Evolutionary conservation across 2,797 vertebrate species (phyloP).

Genomic region (Macropus fuliginosus): DNA sequence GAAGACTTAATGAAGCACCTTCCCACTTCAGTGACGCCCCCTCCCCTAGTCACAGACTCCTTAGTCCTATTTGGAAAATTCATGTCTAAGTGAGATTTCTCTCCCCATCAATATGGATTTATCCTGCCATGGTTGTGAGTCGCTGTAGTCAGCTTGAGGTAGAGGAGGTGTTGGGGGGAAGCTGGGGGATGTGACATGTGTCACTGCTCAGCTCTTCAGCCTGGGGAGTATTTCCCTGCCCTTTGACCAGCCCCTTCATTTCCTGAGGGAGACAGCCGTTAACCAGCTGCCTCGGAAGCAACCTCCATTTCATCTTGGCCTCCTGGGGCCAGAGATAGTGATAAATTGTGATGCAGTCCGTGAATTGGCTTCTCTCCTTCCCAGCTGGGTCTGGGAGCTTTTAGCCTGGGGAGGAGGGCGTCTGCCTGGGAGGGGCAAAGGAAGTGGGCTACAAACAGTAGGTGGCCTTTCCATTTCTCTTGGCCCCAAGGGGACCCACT

Average conservation of each 20-base stretch:
- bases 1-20: neutral
- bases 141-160: neutral
- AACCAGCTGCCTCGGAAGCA: neutral
- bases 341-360: neutral
- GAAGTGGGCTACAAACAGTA: neutral
- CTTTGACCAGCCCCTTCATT: neutral
- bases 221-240: neutral
- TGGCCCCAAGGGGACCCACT: neutral
- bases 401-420: neutral
- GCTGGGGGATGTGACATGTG: neutral
- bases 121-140: neutral
- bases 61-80: neutral
- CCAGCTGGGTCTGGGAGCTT: neutral
- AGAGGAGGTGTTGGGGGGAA: neutral
- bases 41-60: neutral
- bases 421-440: too few species aligned
- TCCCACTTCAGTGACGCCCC: neutral
- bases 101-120: neutral
- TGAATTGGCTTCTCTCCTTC: neutral
- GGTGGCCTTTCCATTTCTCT: neutral
- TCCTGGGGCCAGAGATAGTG: neutral
- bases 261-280: neutral
- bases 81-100: neutral
- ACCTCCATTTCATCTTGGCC: neutral
- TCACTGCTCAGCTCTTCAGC: neutral